Conservation (phyloP, 2,113 vertebrate genomes). For the Stigmatopora argus region DNA sequence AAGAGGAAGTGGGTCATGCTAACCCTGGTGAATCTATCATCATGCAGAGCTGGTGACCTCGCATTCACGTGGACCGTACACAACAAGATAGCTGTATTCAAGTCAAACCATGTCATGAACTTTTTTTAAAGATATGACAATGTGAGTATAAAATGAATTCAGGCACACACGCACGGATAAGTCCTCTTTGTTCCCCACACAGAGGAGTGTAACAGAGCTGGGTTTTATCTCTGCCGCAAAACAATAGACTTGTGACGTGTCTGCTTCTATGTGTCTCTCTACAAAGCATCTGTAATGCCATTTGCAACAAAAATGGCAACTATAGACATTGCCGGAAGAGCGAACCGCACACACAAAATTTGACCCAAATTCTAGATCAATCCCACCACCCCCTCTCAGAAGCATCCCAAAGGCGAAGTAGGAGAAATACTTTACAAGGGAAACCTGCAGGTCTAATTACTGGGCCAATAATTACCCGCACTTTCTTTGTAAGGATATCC, state of each 20-base stretch:
- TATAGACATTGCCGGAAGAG: slow-evolving; percentile 5
- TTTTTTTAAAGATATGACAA: slow-evolving; percentile 4
- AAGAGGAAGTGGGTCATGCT: slow-evolving; percentile 31
- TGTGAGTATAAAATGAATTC: slow-evolving; percentile 21
- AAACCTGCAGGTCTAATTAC: slow-evolving; percentile 43
- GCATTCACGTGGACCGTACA: background rate
- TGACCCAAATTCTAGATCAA: slow-evolving; percentile 48
- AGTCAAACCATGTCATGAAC: background rate
- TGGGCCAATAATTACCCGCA: slow-evolving; percentile 29
- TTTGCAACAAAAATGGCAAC: slow-evolving; percentile 26
- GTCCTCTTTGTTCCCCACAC: slow-evolving; percentile 56
- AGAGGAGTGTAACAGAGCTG: slow-evolving; percentile 55
- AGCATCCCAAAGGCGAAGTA: slow-evolving; percentile 34
- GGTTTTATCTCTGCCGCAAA: slow-evolving; percentile 56
- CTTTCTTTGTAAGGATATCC: slow-evolving; percentile 1
- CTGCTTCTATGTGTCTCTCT: slow-evolving; percentile 11
- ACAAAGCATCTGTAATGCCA: background rate
- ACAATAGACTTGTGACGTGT: slow-evolving; percentile 62
- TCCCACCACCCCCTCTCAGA: slow-evolving; percentile 15
- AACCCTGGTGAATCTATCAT: slow-evolving; percentile 10
- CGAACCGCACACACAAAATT: slow-evolving; percentile 21
- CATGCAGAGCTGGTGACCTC: slow-evolving; percentile 19
- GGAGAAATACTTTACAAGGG: slow-evolving; percentile 51
- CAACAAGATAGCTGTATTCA: background rate
- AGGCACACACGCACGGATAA: slow-evolving; percentile 37